A percentile compares a stretch with the other conserved stretches of the same genome.
These are phyloP conservation scores for Candoia aspera DNA, from an alignment of 2,113 vertebrate genomes.

Conservation along the genomic window DNA sequence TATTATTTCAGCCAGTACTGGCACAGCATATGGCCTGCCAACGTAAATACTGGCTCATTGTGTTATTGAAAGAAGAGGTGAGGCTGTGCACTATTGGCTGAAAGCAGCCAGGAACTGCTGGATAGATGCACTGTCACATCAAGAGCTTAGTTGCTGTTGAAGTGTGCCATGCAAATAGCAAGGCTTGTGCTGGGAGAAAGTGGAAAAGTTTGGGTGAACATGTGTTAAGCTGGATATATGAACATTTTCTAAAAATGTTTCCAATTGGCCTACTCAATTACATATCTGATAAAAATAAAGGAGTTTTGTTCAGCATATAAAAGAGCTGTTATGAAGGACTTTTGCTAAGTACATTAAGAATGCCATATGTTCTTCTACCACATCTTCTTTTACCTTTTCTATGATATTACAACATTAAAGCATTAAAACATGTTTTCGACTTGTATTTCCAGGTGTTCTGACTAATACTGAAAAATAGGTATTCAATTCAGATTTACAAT, in stretches of 20 bases:
- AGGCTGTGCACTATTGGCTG: not conserved
- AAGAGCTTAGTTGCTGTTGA: not conserved
- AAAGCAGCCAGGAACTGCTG: not conserved
- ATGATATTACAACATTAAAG: not conserved
- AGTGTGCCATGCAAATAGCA: not conserved
- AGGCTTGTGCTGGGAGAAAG: too few relatives aligned
- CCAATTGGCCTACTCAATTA: too few relatives aligned
- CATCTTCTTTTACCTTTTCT: not conserved
- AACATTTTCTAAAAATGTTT: too few relatives aligned
- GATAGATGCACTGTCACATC: not conserved
- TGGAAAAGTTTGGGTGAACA: too few relatives aligned
- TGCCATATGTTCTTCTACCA: conserved; percentile 1
- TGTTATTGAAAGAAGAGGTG: not conserved
- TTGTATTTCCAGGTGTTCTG: not conserved
- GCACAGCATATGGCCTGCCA: too few relatives aligned
- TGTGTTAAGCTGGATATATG: too few relatives aligned
- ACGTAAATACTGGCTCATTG: too few relatives aligned
- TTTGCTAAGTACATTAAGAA: not conserved
- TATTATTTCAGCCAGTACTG: too few relatives aligned
- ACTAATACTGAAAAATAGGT: not conserved
- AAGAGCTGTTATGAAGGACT: not conserved
- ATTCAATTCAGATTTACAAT: conserved; percentile 8
- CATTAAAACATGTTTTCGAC: not conserved
- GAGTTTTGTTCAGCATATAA: not conserved
- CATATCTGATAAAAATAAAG: not conserved